Base-by-base conservation (phyloP, 1,140 invertebrate genomes). In the Araneus ventricosus region DNA sequence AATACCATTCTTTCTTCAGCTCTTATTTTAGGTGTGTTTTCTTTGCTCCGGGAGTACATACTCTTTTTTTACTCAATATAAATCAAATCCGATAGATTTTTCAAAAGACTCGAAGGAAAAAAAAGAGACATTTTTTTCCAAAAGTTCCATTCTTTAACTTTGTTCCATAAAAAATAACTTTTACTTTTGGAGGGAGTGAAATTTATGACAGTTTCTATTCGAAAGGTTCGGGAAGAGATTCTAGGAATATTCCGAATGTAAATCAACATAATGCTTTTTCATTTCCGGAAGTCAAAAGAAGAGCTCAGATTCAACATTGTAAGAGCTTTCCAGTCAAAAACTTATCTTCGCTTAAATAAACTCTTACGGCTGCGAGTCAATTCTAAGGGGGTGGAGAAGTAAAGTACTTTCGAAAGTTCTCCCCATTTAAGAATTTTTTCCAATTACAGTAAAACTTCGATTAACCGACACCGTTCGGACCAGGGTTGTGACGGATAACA, bases 111-210 rank as follows among this genome's bases (percentile, higher is more conserved):
- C 20, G 8, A 30, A 37, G 30, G 27, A 8, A 6, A 8, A 34
- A 75, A 75, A 5, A 75, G 30, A 37, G 30, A 75, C 14, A 37
- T 75, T 75, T 75, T 17, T 75, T 75, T 34, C 37, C 20, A 30
- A 75, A 75, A 75, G 70, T 75, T 75, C 70, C 70, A 37, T 37
- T 34, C 70, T 75, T 75, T 34, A 75, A 75, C 70, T 75, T 75
- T 75, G 70, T 75, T 75, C 70, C 30, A 34, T 75, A 75, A 75
- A 75, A 75, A 75, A 75, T 75, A 4, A 75, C 30, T 75, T 75
- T 75, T 37, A 75, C 14, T 75, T 34, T 34, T 20, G 70, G 30
- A 52, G 45, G 45, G 45, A 52, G 27, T 14, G 37, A 34, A 75
- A 34, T 34, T 10, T 75, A 75, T 75, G 30, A 75, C 8, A 37